A percentile compares a stretch with the other conserved stretches of the same genome.
Conservation (phyloP, 2,888 invertebrate genomes). For the Melanophora roralis region DNA sequence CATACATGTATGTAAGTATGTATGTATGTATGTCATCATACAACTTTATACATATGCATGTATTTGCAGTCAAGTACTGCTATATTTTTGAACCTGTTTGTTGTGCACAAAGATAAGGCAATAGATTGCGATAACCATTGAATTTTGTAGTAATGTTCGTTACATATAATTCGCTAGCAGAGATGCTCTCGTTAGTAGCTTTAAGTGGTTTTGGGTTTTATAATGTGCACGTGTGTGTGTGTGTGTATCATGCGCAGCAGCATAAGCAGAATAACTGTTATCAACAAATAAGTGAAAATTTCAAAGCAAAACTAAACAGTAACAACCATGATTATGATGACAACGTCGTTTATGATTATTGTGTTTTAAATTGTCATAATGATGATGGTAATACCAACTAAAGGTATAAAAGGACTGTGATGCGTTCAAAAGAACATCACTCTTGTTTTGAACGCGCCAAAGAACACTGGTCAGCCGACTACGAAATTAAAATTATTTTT, state of each 20-base stretch:
- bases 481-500: constrained; percentile 13
- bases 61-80: no score
- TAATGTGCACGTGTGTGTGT: no score
- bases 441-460: constrained; percentile 64
- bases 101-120: constrained; percentile 39
- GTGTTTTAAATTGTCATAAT: background rate
- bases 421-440: constrained; percentile 61
- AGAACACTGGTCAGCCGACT: constrained; percentile 45
- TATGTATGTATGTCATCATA: background rate
- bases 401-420: constrained; percentile 62
- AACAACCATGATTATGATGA: constrained; percentile 2
- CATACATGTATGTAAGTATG: background rate
- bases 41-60: no score
- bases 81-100: constrained; percentile 33
- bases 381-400: constrained; percentile 46
- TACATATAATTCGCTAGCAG: constrained; percentile 18
- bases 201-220: background rate
- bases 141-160: constrained; percentile 4
- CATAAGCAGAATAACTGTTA: constrained; percentile 54
- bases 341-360: background rate
- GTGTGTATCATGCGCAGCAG: constrained; percentile 55
- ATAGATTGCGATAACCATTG: constrained; percentile 30
- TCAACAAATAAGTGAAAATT: constrained; percentile 30
- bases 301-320: constrained; percentile 25
- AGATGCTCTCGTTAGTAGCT: constrained; percentile 19